Base-by-base conservation (phyloP, 1,140 invertebrate genomes). In the Brachionus asplanchnoidis region DNA sequence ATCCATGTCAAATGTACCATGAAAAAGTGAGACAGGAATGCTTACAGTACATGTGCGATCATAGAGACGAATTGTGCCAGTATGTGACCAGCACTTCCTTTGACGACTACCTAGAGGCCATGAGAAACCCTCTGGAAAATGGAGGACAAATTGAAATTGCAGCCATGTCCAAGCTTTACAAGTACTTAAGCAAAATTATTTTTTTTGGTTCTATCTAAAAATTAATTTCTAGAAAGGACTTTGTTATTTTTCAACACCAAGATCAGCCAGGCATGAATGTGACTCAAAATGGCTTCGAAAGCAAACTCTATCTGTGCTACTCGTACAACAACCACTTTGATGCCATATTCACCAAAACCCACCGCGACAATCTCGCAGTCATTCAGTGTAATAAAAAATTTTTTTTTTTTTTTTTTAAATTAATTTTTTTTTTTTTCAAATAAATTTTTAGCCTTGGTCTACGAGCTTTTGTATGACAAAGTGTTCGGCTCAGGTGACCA, bases 11-110 rank as follows among this genome's bases (percentile, higher is more conserved):
- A 90, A 90, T 92, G 86, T 92, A 92, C 88, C 93, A 94, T 87
- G 91, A 93, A 84, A 92, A 91, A 87, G 92, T 95, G 17, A 91
- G 94, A 73, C 90, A 92, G 86, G 92, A 93, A 85, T 94, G 93
- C 86, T 91, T 94, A 11, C 89, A 92, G 12, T 95, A 92, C 88
- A 94, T 94, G 91, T 90, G 90, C 82, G 88, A 91, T 6, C 91
- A 94, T 87, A 90, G 88, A 60, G 85, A 91, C 44, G 87, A 92
- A 12, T 82, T 65, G 60, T 60, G 26, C n/a, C 56, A 82, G 23
- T 86, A 90, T 87, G 91, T 68, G 6, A 70, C 26, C 14, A 60
- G 17, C 28, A 56, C 53, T 28, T 66, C 42, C 36, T 75, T 66
- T 82, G 46, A 60, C 26, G 46, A 65, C 70, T 75, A 65, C 73